A percentile compares a stretch with the other conserved stretches of the same genome.
phyloP scores from a whole-genome alignment of 2,113 vertebrate genomes.

The Brachyhypopomus occidentalis region DNA sequence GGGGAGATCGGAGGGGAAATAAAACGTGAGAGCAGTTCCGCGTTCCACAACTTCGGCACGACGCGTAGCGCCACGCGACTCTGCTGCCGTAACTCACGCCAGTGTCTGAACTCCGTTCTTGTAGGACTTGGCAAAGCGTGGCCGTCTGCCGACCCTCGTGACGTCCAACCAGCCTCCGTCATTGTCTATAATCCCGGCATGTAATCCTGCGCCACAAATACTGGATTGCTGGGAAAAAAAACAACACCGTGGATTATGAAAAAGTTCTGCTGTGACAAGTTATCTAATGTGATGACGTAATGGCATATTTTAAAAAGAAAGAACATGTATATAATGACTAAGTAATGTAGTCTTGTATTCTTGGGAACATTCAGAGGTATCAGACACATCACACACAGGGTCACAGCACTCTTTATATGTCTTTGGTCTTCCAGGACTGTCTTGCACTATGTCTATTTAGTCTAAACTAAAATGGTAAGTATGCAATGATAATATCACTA shows the following conservation, averaged over 20 bases:
- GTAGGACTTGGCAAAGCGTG: slow-evolving; percentile 88
- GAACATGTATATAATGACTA: background rate
- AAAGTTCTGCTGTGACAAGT: background rate
- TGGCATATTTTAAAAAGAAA: background rate
- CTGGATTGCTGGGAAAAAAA: slow-evolving; percentile 88
- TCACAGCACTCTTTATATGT: too few relatives aligned
- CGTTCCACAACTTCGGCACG: background rate
- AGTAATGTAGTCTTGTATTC: too few relatives aligned
- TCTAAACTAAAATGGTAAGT: too few relatives aligned
- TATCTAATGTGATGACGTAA: background rate
- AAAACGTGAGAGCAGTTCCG: slow-evolving; percentile 1
- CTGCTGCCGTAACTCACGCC: slow-evolving; percentile 77
- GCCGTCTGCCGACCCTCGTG: slow-evolving; percentile 89
- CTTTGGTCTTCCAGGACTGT: too few relatives aligned
- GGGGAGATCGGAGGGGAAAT: slow-evolving; percentile 36
- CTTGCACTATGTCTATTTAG: too few relatives aligned
- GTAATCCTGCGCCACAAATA: slow-evolving; percentile 89
- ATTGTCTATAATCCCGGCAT: slow-evolving; percentile 91
- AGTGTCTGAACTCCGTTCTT: slow-evolving; percentile 89
- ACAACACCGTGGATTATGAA: slow-evolving; percentile 3
- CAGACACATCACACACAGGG: too few relatives aligned
- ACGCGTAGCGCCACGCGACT: background rate
- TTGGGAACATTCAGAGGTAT: too few relatives aligned
- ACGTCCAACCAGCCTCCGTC: slow-evolving; percentile 97
- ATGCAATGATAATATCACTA: too few relatives aligned